Base-by-base conservation (phyloP, 2,113 vertebrate species). In the Pterocles orientalis region DNA sequence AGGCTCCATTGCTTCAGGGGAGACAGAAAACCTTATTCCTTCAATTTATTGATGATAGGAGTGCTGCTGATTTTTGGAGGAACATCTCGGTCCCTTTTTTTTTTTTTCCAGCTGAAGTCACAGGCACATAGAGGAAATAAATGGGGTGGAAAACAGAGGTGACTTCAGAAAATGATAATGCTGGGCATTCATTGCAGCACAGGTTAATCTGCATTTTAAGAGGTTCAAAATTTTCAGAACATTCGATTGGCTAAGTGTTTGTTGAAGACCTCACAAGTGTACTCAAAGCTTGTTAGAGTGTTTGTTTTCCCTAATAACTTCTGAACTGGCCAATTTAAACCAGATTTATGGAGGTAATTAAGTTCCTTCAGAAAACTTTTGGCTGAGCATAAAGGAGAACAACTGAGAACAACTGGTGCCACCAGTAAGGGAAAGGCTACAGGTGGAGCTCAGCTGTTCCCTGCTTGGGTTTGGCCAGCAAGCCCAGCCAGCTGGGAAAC, bases 161-260 rank as follows among this genome's bases (percentile, higher is more conserved):
- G 41, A n/a, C 69, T 87, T 97, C 72, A 76, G 84, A 88, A 95
- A 93, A 62, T 61, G 64, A 53, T 95, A 92, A 85, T 45, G 14
- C 56, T 84, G 86, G 71, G 33, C 90, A 47, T 92, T 96, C 69
- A 39, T 45, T 82, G 82, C 39, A 18, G 73, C 50, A 45, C 89
- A 94, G 79, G 64, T 95, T 95, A 81, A 96, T 96, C 93, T 97
- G 80, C 94, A 86, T 94, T 95, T 94, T 96, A 97, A 96, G 87
- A 96, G 87, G 83, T 93, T 96, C 65, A 85, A 93, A 92, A 94
- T 95, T 92, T 92, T 96, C 88, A 86, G 84, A 87, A 86, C 18
- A 9, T 97, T 96, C 65, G 79, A 91, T 94, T 96, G 92, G 75
- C 88, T 92, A 96, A 95, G 96, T 91, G 47, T 97, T 95, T 96